These are phyloP conservation scores for Chirona hameri DNA, from an alignment of 2,888 invertebrate genomes.

Conservation along the genomic window DNA sequence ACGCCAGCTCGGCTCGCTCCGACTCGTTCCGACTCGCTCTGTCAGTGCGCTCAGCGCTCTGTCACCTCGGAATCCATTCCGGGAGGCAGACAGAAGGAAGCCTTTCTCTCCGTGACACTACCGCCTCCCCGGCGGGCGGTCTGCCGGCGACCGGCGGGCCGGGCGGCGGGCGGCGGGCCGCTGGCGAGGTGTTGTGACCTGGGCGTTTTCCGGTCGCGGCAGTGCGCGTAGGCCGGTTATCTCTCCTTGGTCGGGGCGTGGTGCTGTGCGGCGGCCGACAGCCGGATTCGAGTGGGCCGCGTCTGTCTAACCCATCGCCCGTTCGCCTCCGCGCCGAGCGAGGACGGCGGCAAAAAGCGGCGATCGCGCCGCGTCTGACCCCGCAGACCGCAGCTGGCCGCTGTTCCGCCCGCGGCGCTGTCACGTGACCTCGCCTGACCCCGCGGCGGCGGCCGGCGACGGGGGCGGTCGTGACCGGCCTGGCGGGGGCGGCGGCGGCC, in stretches of 20 bases:
- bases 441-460: neutral
- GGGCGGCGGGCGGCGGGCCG: too few species aligned
- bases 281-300: neutral
- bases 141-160: too few species aligned
- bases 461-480: neutral
- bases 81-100: too few species aligned
- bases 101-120: too few species aligned
- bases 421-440: neutral
- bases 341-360: neutral
- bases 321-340: neutral
- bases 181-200: too few species aligned
- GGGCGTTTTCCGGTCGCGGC: too few species aligned
- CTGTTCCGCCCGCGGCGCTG: neutral
- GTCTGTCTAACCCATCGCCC: neutral
- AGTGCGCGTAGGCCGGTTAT: neutral
- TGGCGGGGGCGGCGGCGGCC: neutral
- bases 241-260: neutral
- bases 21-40: too few species aligned
- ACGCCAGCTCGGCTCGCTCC: too few species aligned
- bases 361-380: neutral
- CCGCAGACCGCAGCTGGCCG: neutral
- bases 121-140: too few species aligned
- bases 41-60: too few species aligned
- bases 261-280: neutral
- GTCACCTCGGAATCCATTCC: too few species aligned